Evolutionary conservation across 2,888 invertebrate species (phyloP), one percentile per base, ranked within the genome.

Genomic region (Schizaphis graminum): DNA sequence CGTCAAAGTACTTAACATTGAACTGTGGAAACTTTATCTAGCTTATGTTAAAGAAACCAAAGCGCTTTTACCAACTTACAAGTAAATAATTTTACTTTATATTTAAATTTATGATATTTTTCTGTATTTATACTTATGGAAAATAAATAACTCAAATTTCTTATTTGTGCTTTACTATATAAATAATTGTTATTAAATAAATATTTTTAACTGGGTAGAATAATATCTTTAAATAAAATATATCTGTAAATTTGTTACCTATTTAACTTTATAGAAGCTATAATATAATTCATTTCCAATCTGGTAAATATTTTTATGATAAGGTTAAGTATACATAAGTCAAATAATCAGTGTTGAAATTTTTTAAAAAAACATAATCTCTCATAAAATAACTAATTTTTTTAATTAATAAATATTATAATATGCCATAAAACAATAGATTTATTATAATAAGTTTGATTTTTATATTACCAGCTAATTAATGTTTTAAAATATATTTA

Each of bases 11-110:
- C 97, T 99, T 94, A 99, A 99, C 96, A 99, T 99, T 95, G 99
- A 99, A 96, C 96, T 99, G 95, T 99, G 99, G 99, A 98, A 99
- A 96, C 97, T 99, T 93, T 99, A 99, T 96, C 97, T 99, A 94
- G 98, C 98, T 95, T 99, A 99, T 96, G 99, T 99, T 67, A 99
- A 99, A 96, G 99, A 99, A 96, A 99, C 99, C 1, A 99, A 99
- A 96, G 98, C 98, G 91, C 98, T 98, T 95, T 97, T 99, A 95
- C 97, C 98, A 0, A 98, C 98, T 0, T 99, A 98, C 96, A 98
- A 99, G 99, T 98, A 97, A 96, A 97, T 97, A 95, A 94, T 67
- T 44, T 53, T 16, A n/a, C 28, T 56, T 88, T 28, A 53, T 57
- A 16, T 41, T 88, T 0, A 67, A 16, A 41, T 77, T 0, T 77